These are phyloP conservation scores for Ylistrum balloti DNA, from an alignment of 1,140 invertebrate species.

Conservation along the genomic window DNA sequence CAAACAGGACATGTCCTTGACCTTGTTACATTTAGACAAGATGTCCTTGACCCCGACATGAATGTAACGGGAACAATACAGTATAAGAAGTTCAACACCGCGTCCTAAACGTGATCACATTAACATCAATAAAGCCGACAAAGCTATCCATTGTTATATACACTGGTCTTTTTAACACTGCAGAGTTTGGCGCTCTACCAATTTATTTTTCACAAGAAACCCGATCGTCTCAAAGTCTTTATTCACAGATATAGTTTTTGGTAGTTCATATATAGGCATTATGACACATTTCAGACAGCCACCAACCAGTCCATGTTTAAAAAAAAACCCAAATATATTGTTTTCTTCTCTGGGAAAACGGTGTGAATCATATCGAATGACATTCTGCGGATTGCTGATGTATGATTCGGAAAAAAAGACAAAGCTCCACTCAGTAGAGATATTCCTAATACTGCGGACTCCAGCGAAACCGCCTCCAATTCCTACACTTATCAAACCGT, in stretches of 20 bases:
- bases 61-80: not conserved
- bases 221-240: not conserved
- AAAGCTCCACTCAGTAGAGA: no score
- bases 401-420: no score
- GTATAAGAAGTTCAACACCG: not conserved
- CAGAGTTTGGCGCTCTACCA: not conserved
- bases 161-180: not conserved
- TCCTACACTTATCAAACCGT: not conserved
- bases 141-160: not conserved
- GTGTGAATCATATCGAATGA: no score
- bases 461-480: not conserved
- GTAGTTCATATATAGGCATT: not conserved
- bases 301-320: not conserved
- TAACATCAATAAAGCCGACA: not conserved
- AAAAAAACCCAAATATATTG: no score
- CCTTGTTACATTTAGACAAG: not conserved
- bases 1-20: not conserved
- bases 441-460: no score
- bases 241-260: not conserved
- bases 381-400: no score
- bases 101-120: not conserved
- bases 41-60: not conserved
- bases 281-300: not conserved
- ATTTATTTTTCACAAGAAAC: not conserved
- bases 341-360: not conserved